phyloP scores from a whole-genome alignment of 2,113 vertebrate species.

The Pavo muticus region DNA sequence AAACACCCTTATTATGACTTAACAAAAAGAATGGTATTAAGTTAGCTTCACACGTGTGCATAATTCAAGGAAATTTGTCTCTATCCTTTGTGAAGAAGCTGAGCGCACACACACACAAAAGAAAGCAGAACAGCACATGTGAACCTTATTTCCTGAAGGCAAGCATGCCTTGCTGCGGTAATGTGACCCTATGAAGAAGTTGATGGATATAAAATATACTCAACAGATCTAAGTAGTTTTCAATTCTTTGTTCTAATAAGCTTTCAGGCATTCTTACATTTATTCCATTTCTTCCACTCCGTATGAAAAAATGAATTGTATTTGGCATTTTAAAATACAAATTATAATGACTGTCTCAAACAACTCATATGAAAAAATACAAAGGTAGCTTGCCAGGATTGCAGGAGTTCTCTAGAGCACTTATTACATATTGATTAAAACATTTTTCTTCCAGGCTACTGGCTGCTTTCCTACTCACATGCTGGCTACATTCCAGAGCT shows the following conservation, averaged over 20 bases:
- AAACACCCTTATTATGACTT: background rate
- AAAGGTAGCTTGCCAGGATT: background rate
- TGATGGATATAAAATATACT: background rate
- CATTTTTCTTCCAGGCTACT: conserved; percentile 30
- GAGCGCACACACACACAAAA: background rate
- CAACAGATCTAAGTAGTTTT: background rate
- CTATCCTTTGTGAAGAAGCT: background rate
- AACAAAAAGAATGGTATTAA: background rate
- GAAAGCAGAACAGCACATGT: background rate
- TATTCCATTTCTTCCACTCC: too few species aligned
- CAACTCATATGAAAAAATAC: background rate
- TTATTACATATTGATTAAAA: conserved; percentile 49
- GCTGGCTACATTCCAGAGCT: conserved; percentile 29
- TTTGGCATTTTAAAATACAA: background rate
- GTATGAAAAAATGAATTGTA: background rate
- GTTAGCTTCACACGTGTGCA: background rate
- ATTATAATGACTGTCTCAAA: background rate
- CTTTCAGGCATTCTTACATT: background rate
- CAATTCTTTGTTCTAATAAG: background rate
- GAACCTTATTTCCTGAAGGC: background rate
- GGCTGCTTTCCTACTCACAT: conserved; percentile 55
- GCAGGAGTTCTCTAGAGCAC: background rate
- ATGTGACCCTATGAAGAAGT: background rate
- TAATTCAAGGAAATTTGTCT: background rate
- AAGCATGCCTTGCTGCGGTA: background rate